Percentiles rank a stretch among this genome's conserved stretches.
These are phyloP conservation scores for Cacatua alba DNA, from an alignment of 2,113 vertebrate species.

Conservation along the genomic window DNA sequence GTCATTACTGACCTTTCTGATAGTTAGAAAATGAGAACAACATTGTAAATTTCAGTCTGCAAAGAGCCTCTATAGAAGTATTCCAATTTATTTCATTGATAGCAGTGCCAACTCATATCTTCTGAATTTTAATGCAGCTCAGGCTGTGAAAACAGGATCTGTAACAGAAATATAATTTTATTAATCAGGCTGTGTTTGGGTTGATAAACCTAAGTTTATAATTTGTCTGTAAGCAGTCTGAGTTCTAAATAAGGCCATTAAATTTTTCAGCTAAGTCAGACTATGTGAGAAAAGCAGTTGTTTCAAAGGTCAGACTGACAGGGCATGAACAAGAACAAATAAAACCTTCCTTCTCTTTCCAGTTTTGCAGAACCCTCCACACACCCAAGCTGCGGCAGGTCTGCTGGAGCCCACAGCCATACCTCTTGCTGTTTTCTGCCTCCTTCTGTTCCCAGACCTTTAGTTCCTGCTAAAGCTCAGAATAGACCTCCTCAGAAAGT, in stretches of 20 bases:
- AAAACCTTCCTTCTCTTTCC: neutral
- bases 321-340: neutral
- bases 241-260: neutral
- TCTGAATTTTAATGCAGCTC: neutral
- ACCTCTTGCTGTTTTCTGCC: neutral
- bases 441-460: neutral
- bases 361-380: fast-evolving
- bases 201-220: neutral
- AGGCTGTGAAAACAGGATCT: neutral
- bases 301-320: neutral
- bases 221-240: neutral
- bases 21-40: neutral
- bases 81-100: neutral
- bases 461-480: neutral
- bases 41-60: neutral
- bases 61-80: neutral
- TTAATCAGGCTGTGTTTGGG: neutral
- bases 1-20: neutral
- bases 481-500: neutral
- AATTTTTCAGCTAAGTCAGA: neutral
- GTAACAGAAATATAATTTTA: neutral
- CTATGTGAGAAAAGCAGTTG: neutral
- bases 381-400: neutral
- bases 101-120: neutral
- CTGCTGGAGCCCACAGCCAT: neutral